A percentile compares a stretch with the other conserved stretches of the same genome.
Conservation (phyloP, 1,140 invertebrate species). For the Drosophila varians region DNA sequence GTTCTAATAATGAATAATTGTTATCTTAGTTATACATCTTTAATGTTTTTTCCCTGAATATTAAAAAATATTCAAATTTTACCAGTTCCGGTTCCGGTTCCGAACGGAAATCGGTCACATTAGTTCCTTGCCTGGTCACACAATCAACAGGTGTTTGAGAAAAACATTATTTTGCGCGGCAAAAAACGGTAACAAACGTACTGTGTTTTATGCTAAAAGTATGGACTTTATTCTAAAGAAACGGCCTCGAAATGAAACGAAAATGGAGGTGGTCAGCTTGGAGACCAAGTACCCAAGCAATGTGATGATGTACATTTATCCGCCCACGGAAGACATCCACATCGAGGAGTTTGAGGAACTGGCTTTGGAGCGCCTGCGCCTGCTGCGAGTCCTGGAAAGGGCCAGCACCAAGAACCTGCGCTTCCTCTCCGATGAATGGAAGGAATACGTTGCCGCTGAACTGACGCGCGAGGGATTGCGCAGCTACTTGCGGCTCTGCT, state of each 20-base stretch:
- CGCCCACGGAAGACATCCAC: slow-evolving; percentile 90
- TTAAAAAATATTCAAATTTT: no score
- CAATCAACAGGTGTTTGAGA: slow-evolving; percentile 37
- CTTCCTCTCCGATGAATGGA: slow-evolving; percentile 89
- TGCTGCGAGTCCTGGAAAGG: slow-evolving; percentile 90
- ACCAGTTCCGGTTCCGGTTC: not conserved
- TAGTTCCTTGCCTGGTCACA: not conserved
- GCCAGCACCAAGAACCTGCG: slow-evolving; percentile 87
- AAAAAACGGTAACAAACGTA: slow-evolving; percentile 18
- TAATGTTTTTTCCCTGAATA: no score
- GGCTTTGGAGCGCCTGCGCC: slow-evolving; percentile 92
- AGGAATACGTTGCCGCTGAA: slow-evolving; percentile 87
- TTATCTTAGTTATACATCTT: no score
- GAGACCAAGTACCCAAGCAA: slow-evolving; percentile 87
- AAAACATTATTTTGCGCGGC: slow-evolving; percentile 44
- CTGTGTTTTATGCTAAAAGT: slow-evolving; percentile 1
- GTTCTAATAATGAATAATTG: no score
- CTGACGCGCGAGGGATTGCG: slow-evolving; percentile 89
- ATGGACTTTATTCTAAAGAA: slow-evolving; percentile 79
- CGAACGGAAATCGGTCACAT: not conserved
- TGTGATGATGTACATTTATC: slow-evolving; percentile 91
- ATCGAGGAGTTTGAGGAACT: slow-evolving; percentile 94
- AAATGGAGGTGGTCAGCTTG: slow-evolving; percentile 76
- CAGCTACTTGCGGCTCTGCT: slow-evolving; percentile 86
- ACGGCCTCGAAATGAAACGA: slow-evolving; percentile 61